Evolutionary conservation across 2,888 invertebrate species (phyloP).

Genomic region (Spisula subtruncata): DNA sequence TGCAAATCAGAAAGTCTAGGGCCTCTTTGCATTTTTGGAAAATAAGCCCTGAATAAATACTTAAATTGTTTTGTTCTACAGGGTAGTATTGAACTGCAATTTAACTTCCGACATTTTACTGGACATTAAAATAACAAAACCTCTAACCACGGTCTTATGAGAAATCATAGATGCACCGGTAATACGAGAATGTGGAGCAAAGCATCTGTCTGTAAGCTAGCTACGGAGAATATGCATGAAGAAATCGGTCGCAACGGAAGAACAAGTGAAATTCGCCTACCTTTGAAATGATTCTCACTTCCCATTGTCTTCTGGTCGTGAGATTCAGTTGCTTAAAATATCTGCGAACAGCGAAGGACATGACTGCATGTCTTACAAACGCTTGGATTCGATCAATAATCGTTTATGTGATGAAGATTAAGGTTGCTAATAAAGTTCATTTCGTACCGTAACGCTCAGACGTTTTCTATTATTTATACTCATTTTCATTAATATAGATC

Average conservation of each 20-base stretch:
- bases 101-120: no score
- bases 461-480: not conserved
- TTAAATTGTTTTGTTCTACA: no score
- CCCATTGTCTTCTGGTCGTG: not conserved
- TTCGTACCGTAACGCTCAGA: not conserved
- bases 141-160: no score
- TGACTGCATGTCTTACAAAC: not conserved
- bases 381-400: conserved; percentile 14
- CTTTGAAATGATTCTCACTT: not conserved
- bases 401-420: conserved; percentile 13
- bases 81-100: no score
- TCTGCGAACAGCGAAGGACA: conserved; percentile 32
- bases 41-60: no score
- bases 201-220: no score
- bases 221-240: not conserved
- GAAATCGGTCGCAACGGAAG: not conserved
- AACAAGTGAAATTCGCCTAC: not conserved
- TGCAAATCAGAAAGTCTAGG: no score
- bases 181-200: no score
- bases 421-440: not conserved
- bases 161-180: no score
- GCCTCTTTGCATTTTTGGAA: no score
- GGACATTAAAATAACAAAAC: no score
- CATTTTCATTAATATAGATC: no score
- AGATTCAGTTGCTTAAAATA: conserved; percentile 32